These are phyloP conservation scores for Bostrychus sinensis DNA, from an alignment of 2,113 vertebrate species.

Conservation along the genomic window DNA sequence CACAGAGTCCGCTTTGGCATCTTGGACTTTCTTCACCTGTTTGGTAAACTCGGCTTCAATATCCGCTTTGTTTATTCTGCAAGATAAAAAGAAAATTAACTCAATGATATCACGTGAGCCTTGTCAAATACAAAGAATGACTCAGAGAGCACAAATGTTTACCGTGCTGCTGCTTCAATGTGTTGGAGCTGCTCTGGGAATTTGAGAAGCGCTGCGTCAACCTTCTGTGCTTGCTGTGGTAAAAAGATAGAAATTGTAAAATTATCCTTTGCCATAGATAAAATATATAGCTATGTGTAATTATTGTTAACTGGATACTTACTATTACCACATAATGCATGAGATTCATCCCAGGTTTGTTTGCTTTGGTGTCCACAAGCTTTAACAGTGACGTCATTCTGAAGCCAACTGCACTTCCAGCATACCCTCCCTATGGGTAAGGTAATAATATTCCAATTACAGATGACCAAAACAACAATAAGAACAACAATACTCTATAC, in stretches of 20 bases:
- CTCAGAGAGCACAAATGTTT: background rate
- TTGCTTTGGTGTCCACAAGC: constrained; percentile 81
- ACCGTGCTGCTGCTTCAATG: constrained; percentile 75
- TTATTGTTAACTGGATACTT: constrained; percentile 34
- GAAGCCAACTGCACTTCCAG: constrained; percentile 81
- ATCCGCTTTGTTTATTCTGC: constrained; percentile 75
- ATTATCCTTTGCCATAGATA: background rate
- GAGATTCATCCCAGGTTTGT: constrained; percentile 85
- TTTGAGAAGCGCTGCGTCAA: constrained; percentile 65
- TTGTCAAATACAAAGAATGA: background rate
- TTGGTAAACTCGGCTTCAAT: constrained; percentile 73
- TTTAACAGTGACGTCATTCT: constrained; percentile 82
- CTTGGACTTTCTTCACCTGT: constrained; percentile 63
- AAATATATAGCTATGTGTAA: background rate
- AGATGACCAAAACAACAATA: background rate
- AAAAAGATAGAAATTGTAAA: constrained; percentile 7
- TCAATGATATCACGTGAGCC: no score
- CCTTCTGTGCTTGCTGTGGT: constrained; percentile 78
- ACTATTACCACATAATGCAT: constrained; percentile 85
- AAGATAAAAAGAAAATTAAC: constrained; percentile 3
- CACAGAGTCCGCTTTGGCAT: constrained; percentile 49
- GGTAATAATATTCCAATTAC: background rate
- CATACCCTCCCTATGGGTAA: constrained; percentile 76
- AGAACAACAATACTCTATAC: background rate
- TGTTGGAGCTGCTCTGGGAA: constrained; percentile 75